These are phyloP conservation scores for Trogon melanurus DNA, from an alignment of 2,113 vertebrate genomes.

Conservation along the genomic window DNA sequence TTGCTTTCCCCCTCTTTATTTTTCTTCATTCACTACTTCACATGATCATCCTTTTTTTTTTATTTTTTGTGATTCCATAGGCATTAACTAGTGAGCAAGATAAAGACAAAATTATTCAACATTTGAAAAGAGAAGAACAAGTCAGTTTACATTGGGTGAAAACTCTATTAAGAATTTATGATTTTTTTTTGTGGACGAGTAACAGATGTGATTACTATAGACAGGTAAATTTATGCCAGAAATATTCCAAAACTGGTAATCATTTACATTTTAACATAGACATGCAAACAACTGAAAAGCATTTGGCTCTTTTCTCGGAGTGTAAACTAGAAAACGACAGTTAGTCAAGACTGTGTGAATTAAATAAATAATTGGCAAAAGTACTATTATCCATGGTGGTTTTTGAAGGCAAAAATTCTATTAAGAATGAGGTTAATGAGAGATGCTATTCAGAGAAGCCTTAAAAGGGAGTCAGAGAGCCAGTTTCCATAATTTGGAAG, in stretches of 20 bases:
- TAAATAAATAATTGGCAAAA: background rate
- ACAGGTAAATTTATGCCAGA: background rate
- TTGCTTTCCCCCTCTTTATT: background rate
- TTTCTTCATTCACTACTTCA: background rate
- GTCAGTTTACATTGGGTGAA: background rate
- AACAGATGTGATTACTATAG: background rate
- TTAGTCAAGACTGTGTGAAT: background rate
- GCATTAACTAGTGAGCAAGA: background rate
- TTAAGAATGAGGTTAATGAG: background rate
- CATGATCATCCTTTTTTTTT: background rate
- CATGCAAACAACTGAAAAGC: background rate
- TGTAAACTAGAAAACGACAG: background rate
- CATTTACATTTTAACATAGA: background rate
- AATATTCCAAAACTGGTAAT: background rate
- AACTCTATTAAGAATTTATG: background rate
- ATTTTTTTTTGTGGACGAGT: background rate
- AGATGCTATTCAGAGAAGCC: background rate
- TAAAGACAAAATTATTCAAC: background rate
- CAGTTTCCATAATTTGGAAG: background rate
- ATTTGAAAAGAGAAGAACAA: background rate
- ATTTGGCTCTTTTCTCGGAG: background rate
- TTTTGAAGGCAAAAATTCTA: background rate
- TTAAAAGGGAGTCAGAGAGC: background rate
- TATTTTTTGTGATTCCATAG: background rate
- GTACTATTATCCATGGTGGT: rapidly evolving